Evolutionary conservation across 1,140 invertebrate genomes (phyloP), one percentile per base, ranked within the genome.

Genomic region (Lordiphosa collinella): DNA sequence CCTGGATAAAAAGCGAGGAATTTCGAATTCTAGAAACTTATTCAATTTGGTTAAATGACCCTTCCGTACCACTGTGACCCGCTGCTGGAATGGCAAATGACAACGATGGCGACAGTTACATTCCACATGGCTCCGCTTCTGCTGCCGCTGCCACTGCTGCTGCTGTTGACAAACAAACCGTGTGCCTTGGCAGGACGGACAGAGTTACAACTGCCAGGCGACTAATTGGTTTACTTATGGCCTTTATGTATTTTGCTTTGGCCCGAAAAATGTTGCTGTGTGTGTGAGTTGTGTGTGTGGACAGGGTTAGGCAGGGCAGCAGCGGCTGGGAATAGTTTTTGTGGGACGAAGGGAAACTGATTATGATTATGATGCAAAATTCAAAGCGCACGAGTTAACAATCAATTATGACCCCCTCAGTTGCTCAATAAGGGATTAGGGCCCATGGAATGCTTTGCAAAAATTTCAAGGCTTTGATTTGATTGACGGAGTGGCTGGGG

Each of bases 191-290:
- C 48, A 34, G 37, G 31, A 52, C 44, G 54, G 47, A 37, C 50
- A 41, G 36, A 50, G 53, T 35, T 50, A 48, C 64, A 46, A 56
- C 43, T 48, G 55, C 34, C 44, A 47, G 38, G 43, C 63, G 67
- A 66, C 57, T 74, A 74, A 74, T 74, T 74, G 68, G 70, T 74
- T 74, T 72, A 74, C 63, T 74, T 74, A 61, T 69, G 65, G 65
- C 44, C 65, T 69, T 63, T 71, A 65, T 66, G 47, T 57, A 31
- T 22, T 8, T 46, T 32, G 7, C 29, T 34, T 37, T 38, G 38
- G 38, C 37, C 12, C 10, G 22, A 13, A 29, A 29, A 29, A 8
- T 29, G 25, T 29, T 5, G 1, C 25, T 29, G 25, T 32, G 50
- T 25, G 7, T 38, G 35, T 48, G 12, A 29, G 16, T 36, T 22